phyloP scores from a whole-genome alignment of 37 sponge, comb jelly and placozoan genomes.

The Tethya wilhelma region DNA sequence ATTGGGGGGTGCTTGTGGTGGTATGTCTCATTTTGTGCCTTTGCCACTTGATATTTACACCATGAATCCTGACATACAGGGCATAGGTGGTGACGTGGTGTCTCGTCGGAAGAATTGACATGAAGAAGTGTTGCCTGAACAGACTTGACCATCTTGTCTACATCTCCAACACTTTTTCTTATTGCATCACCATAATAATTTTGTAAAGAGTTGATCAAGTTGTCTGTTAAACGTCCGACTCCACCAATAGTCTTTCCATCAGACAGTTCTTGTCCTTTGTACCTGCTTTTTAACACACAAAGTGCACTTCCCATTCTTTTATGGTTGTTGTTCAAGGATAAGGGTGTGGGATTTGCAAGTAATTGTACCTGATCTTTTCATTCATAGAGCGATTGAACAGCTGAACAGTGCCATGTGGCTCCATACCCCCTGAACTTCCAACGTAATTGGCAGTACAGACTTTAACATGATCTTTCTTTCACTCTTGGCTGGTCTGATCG shows the following conservation, averaged over 20 bases:
- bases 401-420: not conserved
- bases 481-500: not conserved
- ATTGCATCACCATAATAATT: conserved; percentile 51
- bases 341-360: not conserved
- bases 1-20: conserved; percentile 10
- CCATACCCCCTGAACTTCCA: conserved; percentile 24
- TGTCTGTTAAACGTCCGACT: conserved; percentile 27
- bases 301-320: conserved; percentile 28
- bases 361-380: not conserved
- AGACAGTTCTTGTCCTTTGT: not conserved
- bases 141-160: conserved; percentile 26
- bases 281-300: conserved; percentile 5
- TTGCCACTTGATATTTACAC: conserved; percentile 23
- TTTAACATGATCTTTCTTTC: not conserved
- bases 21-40: not conserved
- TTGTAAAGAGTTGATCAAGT: conserved; percentile 17
- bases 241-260: conserved; percentile 38
- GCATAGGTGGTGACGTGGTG: conserved; percentile 22
- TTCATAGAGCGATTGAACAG: not conserved
- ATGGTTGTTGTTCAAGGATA: conserved; percentile 8
- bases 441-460: not conserved
- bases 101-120: conserved; percentile 21
- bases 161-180: conserved; percentile 8
- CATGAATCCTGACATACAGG: conserved; percentile 23
- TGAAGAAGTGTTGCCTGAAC: conserved; percentile 32